Evolutionary conservation across 2,888 invertebrate genomes (phyloP).

Genomic region (Torymus aiolomorphi): DNA sequence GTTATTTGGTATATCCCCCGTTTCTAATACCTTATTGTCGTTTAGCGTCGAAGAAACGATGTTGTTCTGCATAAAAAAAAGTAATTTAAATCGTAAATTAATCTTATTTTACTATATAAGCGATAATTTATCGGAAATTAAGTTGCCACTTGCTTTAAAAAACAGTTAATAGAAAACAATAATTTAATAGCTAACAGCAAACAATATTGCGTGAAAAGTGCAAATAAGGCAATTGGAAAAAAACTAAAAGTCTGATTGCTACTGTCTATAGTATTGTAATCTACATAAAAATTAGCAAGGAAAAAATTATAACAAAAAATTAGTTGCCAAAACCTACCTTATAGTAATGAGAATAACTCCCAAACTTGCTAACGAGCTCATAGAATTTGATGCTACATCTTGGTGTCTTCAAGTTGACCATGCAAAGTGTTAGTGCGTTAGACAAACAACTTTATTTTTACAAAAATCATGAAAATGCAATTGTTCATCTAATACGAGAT

Average conservation of each 20-base stretch:
- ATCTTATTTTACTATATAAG: background rate
- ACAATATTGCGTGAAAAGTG: constrained; percentile 34
- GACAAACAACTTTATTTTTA: constrained; percentile 57
- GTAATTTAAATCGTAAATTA: background rate
- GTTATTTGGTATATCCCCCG: constrained; percentile 71
- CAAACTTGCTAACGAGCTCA: constrained; percentile 72
- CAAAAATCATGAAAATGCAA: constrained; percentile 39
- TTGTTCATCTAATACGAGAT: constrained; percentile 20
- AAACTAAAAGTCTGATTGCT: constrained; percentile 7
- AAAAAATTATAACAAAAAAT: constrained; percentile 46
- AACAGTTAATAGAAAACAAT: constrained; percentile 44
- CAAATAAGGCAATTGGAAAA: constrained; percentile 15
- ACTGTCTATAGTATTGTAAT: constrained; percentile 1
- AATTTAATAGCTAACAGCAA: background rate
- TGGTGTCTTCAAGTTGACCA: constrained; percentile 70
- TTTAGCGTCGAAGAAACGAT: constrained; percentile 66
- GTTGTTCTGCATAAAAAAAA: constrained; percentile 66
- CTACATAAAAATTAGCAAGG: constrained; percentile 28
- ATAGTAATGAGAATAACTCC: constrained; percentile 66
- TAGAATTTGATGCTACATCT: constrained; percentile 71
- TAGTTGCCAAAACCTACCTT: constrained; percentile 66
- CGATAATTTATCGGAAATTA: background rate
- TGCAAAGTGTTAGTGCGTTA: constrained; percentile 72
- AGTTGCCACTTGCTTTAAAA: background rate
- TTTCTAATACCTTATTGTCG: constrained; percentile 71